Conservation (phyloP, 2,113 vertebrate species). For the Eubucco bourcierii region DNA sequence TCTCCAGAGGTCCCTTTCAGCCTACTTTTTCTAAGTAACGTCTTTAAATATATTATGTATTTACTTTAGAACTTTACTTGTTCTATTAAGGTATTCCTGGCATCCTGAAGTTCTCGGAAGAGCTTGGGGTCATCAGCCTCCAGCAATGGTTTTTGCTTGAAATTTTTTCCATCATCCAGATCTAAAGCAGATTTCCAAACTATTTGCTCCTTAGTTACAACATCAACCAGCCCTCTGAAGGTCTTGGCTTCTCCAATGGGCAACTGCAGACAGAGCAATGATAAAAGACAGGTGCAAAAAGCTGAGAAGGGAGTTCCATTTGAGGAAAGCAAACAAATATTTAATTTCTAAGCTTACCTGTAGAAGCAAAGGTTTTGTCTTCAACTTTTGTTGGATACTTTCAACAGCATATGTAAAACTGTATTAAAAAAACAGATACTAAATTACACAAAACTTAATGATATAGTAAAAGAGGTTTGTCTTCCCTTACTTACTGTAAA, state of each 20-base stretch:
- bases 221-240: slow-evolving; percentile 90
- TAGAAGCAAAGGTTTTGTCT: slow-evolving; percentile 87
- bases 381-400: slow-evolving; percentile 91
- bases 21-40: neutral
- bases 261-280: slow-evolving; percentile 68
- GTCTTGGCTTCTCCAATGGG: slow-evolving; percentile 87
- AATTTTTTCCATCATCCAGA: slow-evolving; percentile 83
- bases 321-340: neutral
- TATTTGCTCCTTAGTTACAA: slow-evolving; percentile 86
- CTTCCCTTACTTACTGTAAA: neutral
- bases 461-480: neutral
- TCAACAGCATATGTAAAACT: slow-evolving; percentile 88
- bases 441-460: neutral
- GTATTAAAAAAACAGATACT: neutral
- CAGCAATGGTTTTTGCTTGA: slow-evolving; percentile 77
- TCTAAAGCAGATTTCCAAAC: slow-evolving; percentile 76
- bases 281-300: neutral
- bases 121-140: slow-evolving; percentile 77
- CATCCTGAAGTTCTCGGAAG: slow-evolving; percentile 78
- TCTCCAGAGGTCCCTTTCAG: neutral
- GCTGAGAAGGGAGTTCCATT: neutral
- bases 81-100: slow-evolving; percentile 89
- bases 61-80: slow-evolving; percentile 88
- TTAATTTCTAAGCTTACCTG: slow-evolving; percentile 80
- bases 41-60: slow-evolving; percentile 49